Evolutionary conservation across 2,888 invertebrate genomes (phyloP), one percentile per base, ranked within the genome.

Genomic region (Macropis europaea): DNA sequence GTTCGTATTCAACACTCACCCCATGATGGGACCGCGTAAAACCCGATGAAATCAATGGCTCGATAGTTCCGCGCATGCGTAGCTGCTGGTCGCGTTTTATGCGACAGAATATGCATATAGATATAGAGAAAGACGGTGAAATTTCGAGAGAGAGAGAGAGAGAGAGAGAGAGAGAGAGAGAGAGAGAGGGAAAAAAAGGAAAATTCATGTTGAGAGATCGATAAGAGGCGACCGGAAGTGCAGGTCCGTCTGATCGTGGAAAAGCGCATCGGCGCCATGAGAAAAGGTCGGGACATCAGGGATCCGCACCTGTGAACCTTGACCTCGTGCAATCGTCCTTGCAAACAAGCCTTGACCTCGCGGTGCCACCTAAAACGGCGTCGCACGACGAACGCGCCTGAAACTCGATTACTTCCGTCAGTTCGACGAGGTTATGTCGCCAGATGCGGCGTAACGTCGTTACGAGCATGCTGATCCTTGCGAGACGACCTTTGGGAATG

Each of bases 51-150:
- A 84, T 84, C 82, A 79, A 81, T 84, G 82, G 85, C 80, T 89
- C 88, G 87, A 88, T 89, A 89, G 77, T 82, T 76, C 62, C 66
- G 82, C 87, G 89, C 88, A 79, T 77, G 87, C 88, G 90, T 86
- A 72, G 52, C 59, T 42, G 52, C 50, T 36, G n/a, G 67, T 45
- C 47, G 63, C 67, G 64, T 75, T 70, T 68, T 67, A 79, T 82
- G 78, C 82, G 82, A 76, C 79, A 73, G 56, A 74, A 59, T 59
- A 22, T 45, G 40, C 70, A 72, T 72, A 72, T 62, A 11, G 64
- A 24, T 40, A 64, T 19, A 52, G 17, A 57, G 43, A 32, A 47
- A 47, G 67, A 69, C 50, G 76, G 71, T 75, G 73, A 80, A 80
- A 77, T 75, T 75, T 79, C 72, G 64, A 61, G 73, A 57, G 70